Evolutionary conservation across 2,888 invertebrate species (phyloP).

Genomic region (Nomada fabriciana): DNA sequence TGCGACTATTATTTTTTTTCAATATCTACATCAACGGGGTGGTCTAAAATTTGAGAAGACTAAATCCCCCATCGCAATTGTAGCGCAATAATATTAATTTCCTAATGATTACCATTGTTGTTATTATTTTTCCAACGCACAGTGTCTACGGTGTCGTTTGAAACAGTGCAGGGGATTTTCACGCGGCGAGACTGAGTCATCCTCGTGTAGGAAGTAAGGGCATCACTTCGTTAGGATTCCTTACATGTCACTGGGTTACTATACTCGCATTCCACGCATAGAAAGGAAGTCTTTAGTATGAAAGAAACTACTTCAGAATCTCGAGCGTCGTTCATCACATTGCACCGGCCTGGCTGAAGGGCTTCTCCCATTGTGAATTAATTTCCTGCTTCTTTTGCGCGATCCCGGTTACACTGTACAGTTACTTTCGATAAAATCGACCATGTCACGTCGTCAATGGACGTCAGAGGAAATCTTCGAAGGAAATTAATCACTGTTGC

Average conservation of each 20-base stretch:
- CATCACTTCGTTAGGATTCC: constrained; percentile 66
- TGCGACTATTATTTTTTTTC: not conserved
- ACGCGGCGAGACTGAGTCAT: constrained; percentile 52
- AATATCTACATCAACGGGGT: no score
- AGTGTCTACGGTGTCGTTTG: no score
- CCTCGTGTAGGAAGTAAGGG: constrained; percentile 58
- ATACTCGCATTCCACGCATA: constrained; percentile 68
- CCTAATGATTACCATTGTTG: no score
- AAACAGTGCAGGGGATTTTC: constrained; percentile 16
- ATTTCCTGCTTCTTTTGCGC: constrained; percentile 48
- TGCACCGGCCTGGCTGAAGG: constrained; percentile 38
- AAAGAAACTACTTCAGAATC: constrained; percentile 66
- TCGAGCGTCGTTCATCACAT: constrained; percentile 46
- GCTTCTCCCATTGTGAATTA: constrained; percentile 54
- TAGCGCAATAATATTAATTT: no score
- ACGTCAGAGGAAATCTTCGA: not conserved
- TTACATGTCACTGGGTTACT: constrained; percentile 69
- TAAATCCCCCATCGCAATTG: no score
- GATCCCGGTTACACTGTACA: constrained; percentile 5
- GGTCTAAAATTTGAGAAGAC: not conserved
- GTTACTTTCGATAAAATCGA: constrained; percentile 21
- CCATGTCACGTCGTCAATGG: not conserved
- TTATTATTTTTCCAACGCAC: no score
- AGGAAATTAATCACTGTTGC: not conserved
- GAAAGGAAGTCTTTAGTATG: constrained; percentile 64